Conservation (phyloP, 2,113 vertebrate species). For the Bubo bubo region DNA sequence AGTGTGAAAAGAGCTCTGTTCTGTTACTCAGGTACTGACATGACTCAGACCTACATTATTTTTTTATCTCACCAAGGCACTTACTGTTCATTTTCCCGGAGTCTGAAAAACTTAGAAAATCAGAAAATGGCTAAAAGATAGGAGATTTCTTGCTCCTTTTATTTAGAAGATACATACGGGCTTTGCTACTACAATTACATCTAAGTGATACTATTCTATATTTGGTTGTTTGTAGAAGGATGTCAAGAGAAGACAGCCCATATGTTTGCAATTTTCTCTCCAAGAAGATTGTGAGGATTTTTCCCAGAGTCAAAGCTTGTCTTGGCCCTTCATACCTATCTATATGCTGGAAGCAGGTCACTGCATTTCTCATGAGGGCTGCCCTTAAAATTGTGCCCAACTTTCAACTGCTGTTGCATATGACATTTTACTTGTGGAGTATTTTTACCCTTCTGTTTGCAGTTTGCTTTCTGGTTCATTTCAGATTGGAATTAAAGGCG, state of each 20-base stretch:
- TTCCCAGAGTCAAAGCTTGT: not conserved
- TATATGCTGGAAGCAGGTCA: not conserved
- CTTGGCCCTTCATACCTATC: not conserved
- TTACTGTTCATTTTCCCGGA: not conserved
- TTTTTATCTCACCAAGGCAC: not conserved
- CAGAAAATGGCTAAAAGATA: not conserved
- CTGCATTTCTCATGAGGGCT: not conserved
- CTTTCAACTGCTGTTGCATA: not conserved
- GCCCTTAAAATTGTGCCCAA: not conserved
- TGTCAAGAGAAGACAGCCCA: not conserved
- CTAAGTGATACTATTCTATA: not conserved
- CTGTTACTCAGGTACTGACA: not conserved
- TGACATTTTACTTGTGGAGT: not conserved
- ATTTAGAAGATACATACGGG: not conserved
- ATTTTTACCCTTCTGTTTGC: not conserved
- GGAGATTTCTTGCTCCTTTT: not conserved
- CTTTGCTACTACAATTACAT: not conserved
- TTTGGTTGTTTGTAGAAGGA: not conserved
- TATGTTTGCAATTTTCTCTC: not conserved
- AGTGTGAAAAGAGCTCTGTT: not conserved
- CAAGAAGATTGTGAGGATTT: not conserved
- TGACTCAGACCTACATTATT: not conserved
- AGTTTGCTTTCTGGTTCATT: not conserved
- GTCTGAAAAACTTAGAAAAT: not conserved
- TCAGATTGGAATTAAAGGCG: not conserved